phyloP scores from a whole-genome alignment of 2,797 vertebrate species.

The Furcifer pardalis region DNA sequence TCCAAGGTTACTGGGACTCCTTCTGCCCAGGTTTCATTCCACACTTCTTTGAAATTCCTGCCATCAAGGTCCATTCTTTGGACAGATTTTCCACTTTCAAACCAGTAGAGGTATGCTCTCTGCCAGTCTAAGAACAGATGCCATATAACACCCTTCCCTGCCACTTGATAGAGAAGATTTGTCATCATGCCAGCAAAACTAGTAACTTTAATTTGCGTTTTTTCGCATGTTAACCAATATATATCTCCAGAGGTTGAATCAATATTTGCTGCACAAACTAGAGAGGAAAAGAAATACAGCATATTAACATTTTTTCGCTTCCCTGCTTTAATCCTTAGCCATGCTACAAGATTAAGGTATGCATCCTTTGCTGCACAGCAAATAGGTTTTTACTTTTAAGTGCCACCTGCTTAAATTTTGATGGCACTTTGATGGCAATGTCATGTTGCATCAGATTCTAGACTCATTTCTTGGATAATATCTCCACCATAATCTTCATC shows the following conservation, averaged over 20 bases:
- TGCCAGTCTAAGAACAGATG: slow-evolving; percentile 86
- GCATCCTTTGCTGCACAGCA: neutral
- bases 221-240: slow-evolving; percentile 87
- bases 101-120: slow-evolving; percentile 79
- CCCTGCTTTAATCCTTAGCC: neutral
- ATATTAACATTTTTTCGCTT: neutral
- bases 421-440: no score
- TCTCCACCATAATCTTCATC: no score
- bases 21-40: slow-evolving; percentile 72
- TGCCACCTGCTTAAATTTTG: no score
- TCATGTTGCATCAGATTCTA: no score
- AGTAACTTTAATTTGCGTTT: slow-evolving; percentile 75
- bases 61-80: slow-evolving; percentile 79
- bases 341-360: neutral
- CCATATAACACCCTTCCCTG: slow-evolving; percentile 66
- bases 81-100: slow-evolving; percentile 75
- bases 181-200: slow-evolving; percentile 47
- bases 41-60: slow-evolving; percentile 68
- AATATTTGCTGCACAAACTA: slow-evolving; percentile 83
- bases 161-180: slow-evolving; percentile 72
- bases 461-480: no score
- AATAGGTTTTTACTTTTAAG: neutral
- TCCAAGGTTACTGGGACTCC: slow-evolving; percentile 77
- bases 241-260: slow-evolving; percentile 81
- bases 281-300: neutral